Evolutionary conservation across 2,797 vertebrate species (phyloP).

Genomic region (Clamator glandarius): DNA sequence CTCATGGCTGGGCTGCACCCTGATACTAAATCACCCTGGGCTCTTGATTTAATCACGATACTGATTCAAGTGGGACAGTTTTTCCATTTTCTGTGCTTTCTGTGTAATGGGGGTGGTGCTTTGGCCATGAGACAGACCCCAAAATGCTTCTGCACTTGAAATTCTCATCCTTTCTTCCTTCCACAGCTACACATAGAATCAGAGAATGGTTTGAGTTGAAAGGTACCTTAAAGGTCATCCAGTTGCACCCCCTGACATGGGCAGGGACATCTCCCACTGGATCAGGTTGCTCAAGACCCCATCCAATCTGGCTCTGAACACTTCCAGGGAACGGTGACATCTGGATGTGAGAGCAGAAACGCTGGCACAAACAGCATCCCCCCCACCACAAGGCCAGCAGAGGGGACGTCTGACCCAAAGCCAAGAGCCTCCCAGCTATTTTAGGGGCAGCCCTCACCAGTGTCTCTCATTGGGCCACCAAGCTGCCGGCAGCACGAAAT

Average conservation of each 20-base stretch:
- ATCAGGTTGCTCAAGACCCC: no score
- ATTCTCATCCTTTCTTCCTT: neutral
- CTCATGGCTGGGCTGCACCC: neutral
- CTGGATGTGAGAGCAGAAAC: neutral
- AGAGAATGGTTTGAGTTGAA: no score
- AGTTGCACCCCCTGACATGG: no score
- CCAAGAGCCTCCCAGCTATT: neutral
- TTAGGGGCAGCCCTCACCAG: neutral
- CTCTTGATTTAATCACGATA: neutral
- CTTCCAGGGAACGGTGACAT: neutral
- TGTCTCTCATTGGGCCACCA: accelerated
- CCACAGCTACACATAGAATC: neutral
- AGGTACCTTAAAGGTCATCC: no score
- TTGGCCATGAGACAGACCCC: accelerated
- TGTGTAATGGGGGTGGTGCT: accelerated
- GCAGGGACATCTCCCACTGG: no score
- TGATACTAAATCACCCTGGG: neutral
- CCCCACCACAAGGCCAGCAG: neutral
- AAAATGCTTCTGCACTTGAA: neutral
- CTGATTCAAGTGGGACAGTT: neutral
- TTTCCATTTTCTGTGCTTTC: neutral
- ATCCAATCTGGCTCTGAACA: no score
- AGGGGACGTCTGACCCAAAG: neutral
- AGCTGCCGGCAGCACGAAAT: neutral
- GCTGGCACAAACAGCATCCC: accelerated